A percentile compares a stretch with the other conserved stretches of the same genome.
phyloP scores from a whole-genome alignment of 1,140 invertebrate genomes.

The Drosophila kanapiae region DNA sequence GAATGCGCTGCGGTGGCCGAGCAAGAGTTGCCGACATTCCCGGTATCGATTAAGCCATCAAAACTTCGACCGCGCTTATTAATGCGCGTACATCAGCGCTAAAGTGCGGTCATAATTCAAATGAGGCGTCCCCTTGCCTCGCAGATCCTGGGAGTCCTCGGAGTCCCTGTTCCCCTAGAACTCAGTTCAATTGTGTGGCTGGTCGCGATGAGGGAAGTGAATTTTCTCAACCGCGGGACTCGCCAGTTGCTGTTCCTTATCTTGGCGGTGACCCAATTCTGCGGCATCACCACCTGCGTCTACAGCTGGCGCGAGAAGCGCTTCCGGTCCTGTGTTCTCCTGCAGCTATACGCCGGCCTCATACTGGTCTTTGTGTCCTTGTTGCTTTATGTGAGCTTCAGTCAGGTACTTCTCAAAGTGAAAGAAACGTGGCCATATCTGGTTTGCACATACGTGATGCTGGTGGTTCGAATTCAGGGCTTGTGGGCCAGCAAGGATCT shows the following conservation, averaged over 20 bases:
- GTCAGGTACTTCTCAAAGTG: not conserved
- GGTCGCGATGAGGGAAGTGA: constrained; percentile 41
- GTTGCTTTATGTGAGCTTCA: not conserved
- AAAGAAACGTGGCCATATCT: not conserved
- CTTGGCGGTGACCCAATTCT: constrained; percentile 36
- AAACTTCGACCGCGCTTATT: constrained; percentile 54
- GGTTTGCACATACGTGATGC: not conserved
- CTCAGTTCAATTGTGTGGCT: constrained; percentile 3
- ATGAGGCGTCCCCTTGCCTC: not conserved
- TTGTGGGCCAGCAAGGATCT: constrained; percentile 12
- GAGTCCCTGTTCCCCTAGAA: not conserved
- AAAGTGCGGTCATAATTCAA: constrained; percentile 62
- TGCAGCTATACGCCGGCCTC: constrained; percentile 7
- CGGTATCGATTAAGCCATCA: constrained; percentile 51
- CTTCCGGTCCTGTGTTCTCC: constrained; percentile 15
- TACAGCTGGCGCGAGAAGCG: constrained; percentile 6
- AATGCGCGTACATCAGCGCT: constrained; percentile 43
- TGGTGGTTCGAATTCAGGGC: constrained; percentile 11
- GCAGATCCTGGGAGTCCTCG: too few relatives aligned
- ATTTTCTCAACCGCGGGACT: constrained; percentile 44
- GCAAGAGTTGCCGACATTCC: not conserved
- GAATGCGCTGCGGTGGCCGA: constrained; percentile 23
- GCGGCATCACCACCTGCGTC: constrained; percentile 29
- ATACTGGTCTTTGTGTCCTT: not conserved
- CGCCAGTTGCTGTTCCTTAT: constrained; percentile 20